Evolutionary conservation across 2,113 vertebrate genomes (phyloP), one percentile per base, ranked within the genome.

Genomic region (Phalacrocorax aristotelis): DNA sequence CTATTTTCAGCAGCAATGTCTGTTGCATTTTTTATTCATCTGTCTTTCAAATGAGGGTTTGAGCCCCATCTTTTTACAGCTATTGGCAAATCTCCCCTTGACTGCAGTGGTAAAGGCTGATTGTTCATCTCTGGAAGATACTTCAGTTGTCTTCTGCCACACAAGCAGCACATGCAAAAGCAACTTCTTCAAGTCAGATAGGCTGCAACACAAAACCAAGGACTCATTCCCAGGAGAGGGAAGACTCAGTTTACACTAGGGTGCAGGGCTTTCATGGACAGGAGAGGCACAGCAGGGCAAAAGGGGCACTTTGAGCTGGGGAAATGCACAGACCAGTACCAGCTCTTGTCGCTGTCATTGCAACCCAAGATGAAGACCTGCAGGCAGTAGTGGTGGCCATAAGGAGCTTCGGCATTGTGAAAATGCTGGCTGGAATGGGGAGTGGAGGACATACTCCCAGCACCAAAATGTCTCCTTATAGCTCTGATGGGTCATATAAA

Each of bases 1-100:
- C 92, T 96, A 69, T 95, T 95, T 96, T 95, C 92, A 96, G 87
- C 89, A 84, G 61, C 49, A 68, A 54, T 89, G 74, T 46, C 57
- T 95, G 15, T 74, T 93, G 62, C n/a, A 83, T 78, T 95, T 95
- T 95, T 93, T 82, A 93, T 92, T 95, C 93, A 95, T 92, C 72
- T 95, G 89, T 85, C 70, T 89, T 89, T 97, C 89, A 97, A 83
- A 95, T 91, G 91, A 95, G 70, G 38, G 46, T 72, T 89, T 82
- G 27, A 97, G 74, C 89, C 81, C 57, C 70, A 27, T 85, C 95
- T 95, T 80, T 87, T 12, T 69, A 49, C 77, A 91, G 87, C 62
- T 95, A 46, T 76, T 94, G 89, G 62, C 87, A 94, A 92, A 84
- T 36, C 11, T 91, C 81, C 58, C n/a, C 70, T 85, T 48, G 40